A percentile compares a stretch with the other conserved stretches of the same genome.
phyloP scores from a whole-genome alignment of 2,888 invertebrate species.

The Cryptus viduatorius region DNA sequence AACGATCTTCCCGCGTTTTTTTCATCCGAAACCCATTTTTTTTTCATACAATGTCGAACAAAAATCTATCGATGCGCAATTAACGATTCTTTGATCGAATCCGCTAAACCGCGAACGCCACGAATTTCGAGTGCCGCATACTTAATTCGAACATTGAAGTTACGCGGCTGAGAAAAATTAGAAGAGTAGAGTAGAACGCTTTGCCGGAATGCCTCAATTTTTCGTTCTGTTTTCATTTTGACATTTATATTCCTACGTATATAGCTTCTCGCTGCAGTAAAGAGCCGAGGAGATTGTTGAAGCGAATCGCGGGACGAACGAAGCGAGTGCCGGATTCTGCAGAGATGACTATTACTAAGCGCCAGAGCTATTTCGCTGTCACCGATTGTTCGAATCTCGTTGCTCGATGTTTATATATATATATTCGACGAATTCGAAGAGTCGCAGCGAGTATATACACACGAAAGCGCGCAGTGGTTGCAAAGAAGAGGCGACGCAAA shows the following conservation, averaged over 20 bases:
- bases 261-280: slow-evolving; percentile 26
- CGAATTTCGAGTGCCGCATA: slow-evolving; percentile 5
- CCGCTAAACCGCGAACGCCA: slow-evolving; percentile 12
- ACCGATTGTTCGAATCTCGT: slow-evolving; percentile 33
- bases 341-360: slow-evolving; percentile 8
- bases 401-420: not conserved
- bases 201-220: slow-evolving; percentile 21
- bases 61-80: not conserved
- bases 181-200: not conserved
- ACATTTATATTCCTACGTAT: slow-evolving; percentile 1
- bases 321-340: slow-evolving; percentile 21
- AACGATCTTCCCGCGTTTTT: not conserved
- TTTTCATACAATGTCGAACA: not conserved
- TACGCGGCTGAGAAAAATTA: not conserved
- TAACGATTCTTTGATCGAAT: slow-evolving; percentile 15
- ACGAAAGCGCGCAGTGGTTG: not conserved
- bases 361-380: slow-evolving; percentile 2
- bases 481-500: slow-evolving; percentile 38
- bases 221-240: slow-evolving; percentile 13
- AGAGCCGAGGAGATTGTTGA: slow-evolving; percentile 34
- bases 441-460: not conserved
- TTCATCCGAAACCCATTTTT: not conserved
- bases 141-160: slow-evolving; percentile 6
- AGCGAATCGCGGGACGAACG: slow-evolving; percentile 37
- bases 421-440: slow-evolving; percentile 39